Conservation (phyloP, 2,888 invertebrate genomes). For the Trissonchulus sp. region DNA sequence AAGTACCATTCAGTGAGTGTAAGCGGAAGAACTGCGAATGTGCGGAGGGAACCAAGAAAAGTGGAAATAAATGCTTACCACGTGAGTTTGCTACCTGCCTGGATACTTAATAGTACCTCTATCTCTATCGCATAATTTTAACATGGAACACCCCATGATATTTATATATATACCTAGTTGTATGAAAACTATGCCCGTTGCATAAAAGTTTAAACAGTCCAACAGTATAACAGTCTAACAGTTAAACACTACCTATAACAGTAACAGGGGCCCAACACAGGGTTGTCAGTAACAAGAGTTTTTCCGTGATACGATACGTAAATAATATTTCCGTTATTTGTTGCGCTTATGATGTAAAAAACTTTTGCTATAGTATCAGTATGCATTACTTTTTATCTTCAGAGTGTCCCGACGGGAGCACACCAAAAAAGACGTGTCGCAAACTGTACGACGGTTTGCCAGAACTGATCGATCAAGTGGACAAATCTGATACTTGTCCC, state of each 20-base stretch:
- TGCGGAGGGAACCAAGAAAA: neutral
- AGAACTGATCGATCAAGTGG: slow-evolving; percentile 49
- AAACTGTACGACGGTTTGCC: slow-evolving; percentile 49
- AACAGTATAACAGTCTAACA: too few species aligned
- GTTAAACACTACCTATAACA: too few species aligned
- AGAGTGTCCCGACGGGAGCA: slow-evolving; percentile 49
- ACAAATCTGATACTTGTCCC: slow-evolving; percentile 46
- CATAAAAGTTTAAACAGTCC: too few species aligned
- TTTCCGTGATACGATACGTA: too few species aligned
- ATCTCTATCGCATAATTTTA: neutral
- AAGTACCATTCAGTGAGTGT: neutral
- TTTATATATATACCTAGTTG: neutral
- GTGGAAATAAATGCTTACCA: neutral
- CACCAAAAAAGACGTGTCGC: slow-evolving; percentile 47
- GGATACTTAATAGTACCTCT: neutral
- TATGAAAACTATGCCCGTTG: neutral
- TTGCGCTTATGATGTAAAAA: neutral
- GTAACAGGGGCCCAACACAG: too few species aligned
- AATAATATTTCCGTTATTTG: neutral
- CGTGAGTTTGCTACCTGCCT: neutral
- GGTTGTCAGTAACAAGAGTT: too few species aligned
- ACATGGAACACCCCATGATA: neutral
- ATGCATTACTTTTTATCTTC: too few species aligned
- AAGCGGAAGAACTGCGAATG: neutral
- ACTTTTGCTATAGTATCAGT: neutral